Evolutionary conservation across 2,797 vertebrate genomes (phyloP), one percentile per base, ranked within the genome.

Genomic region (Paedocypris micromegethes): DNA sequence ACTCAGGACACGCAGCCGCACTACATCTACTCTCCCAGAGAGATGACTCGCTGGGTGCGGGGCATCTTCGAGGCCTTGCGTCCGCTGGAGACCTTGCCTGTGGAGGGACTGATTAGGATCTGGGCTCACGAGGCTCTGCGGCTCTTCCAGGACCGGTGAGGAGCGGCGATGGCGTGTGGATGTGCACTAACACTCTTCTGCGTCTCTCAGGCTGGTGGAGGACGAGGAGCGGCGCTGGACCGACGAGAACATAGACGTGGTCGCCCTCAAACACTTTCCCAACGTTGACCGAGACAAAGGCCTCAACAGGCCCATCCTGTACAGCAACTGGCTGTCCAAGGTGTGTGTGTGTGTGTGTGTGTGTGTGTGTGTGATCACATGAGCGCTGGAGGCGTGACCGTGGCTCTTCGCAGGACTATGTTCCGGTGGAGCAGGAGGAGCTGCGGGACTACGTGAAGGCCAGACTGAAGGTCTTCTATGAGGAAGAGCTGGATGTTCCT

Each of bases 251-350:
- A 98, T 99, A 0, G 92, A 99, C 79, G 89, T 79, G 76, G 97
- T 98, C 4, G 92, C 94, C 41, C 89, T 99, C 75, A 99, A 99
- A 74, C 97, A 99, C 79, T 99, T 99, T 83, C 97, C 96, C 61
- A 99, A 99, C 83, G 93, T 99, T 3, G 94, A 98, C 80, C 93
- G 93, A 66, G 96, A 98, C 63, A 96, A 93, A 72, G 97, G 86
- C 50, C 88, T 98, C 80, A 93, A 84, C 86, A 90, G 95, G 64
- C 97, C 97, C 37, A 98, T 99, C 80, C 87, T 99, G 4, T 99
- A 99, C 85, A 99, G 97, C 87, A 99, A 99, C 89, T 99, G 97
- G 97, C 86, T 99, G 5, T 99, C 97, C 0, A 99, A 99, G 93
- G 97, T 94, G 74, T 78, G 67, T 57, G 6, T 6, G 4, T 2